Evolutionary conservation across 2,888 invertebrate genomes (phyloP).

Genomic region (Thereva nobilitata): DNA sequence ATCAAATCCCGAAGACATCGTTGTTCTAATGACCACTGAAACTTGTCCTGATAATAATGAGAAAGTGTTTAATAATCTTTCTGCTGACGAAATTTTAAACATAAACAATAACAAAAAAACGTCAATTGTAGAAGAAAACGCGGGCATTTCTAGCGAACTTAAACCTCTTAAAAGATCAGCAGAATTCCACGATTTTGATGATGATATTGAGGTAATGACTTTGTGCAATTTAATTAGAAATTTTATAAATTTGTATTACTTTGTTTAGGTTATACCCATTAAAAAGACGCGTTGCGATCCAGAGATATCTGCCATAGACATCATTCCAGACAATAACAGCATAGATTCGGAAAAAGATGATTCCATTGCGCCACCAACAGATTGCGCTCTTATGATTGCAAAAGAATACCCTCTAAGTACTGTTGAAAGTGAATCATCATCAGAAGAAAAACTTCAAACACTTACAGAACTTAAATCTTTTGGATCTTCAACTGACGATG

Average conservation of each 20-base stretch:
- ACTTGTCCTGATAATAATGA: too few species aligned
- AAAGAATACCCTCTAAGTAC: constrained; percentile 19
- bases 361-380: neutral
- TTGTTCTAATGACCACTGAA: too few species aligned
- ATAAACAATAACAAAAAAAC: too few species aligned
- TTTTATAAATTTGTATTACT: constrained; percentile 45
- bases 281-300: constrained; percentile 24
- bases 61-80: too few species aligned
- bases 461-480: constrained; percentile 12
- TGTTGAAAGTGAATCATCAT: constrained; percentile 25
- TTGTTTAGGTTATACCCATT: constrained; percentile 37
- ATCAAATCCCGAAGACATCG: too few species aligned
- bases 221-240: neutral
- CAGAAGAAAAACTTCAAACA: constrained; percentile 24
- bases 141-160: neutral
- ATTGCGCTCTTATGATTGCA: constrained; percentile 2
- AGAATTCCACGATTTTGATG: constrained; percentile 4
- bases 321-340: constrained; percentile 33
- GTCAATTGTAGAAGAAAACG: too few species aligned
- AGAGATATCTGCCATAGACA: constrained; percentile 12
- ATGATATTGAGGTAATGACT: constrained; percentile 21
- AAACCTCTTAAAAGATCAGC: neutral
- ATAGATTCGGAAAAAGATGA: constrained; percentile 26
- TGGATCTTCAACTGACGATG: constrained; percentile 1
- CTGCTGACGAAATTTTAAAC: too few species aligned